Conservation (phyloP, 2,113 vertebrate genomes). For the Oreochromis niloticus region DNA sequence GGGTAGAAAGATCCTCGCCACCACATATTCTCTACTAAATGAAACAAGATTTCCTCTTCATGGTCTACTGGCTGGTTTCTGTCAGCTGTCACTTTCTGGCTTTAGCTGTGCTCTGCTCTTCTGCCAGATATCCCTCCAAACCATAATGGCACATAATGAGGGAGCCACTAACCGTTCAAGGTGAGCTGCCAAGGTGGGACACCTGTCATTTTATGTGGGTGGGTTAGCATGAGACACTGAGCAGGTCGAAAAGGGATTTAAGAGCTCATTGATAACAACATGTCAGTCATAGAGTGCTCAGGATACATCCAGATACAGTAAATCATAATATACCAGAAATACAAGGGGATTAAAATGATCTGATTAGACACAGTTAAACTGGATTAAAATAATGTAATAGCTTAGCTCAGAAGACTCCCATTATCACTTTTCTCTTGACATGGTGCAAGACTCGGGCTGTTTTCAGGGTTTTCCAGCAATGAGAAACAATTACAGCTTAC, state of each 20-base stretch:
- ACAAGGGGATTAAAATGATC: neutral
- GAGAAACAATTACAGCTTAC: neutral
- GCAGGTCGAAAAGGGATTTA: neutral
- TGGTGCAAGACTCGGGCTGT: neutral
- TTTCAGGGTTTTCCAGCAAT: neutral
- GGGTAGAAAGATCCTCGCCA: neutral
- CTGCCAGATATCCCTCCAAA: conserved; percentile 4
- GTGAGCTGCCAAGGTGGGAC: conserved; percentile 4
- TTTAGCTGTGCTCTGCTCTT: neutral
- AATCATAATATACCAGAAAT: neutral
- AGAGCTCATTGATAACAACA: neutral
- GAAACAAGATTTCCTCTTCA: conserved; percentile 42
- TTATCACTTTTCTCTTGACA: neutral
- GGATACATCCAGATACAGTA: neutral
- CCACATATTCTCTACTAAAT: neutral
- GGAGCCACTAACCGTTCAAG: neutral
- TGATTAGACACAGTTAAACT: neutral
- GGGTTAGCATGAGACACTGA: neutral
- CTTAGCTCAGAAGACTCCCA: neutral
- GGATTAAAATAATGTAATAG: neutral
- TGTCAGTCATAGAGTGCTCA: neutral
- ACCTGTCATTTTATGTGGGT: conserved; percentile 4
- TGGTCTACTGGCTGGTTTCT: conserved; percentile 16
- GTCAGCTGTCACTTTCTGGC: conserved; percentile 29
- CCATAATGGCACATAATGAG: conserved; percentile 28